phyloP scores from a whole-genome alignment of 1,140 invertebrate genomes.

The Semibalanus balanoides region DNA sequence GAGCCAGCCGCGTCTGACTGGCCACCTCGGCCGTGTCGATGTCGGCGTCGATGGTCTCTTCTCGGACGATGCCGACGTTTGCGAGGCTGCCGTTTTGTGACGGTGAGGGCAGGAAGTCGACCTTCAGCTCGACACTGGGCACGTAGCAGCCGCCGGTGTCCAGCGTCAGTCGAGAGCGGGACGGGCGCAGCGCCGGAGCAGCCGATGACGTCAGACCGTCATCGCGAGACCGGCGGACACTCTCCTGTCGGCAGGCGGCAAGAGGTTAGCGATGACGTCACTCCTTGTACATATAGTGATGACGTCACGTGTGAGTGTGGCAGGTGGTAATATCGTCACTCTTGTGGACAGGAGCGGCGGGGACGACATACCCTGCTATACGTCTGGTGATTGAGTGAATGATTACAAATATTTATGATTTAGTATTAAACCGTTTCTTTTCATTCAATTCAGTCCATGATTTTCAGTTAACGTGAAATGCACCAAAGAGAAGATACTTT shows the following conservation, averaged over 20 bases:
- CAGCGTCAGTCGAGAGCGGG: constrained; percentile 12
- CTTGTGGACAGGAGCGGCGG: too few relatives aligned
- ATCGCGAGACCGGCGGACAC: too few relatives aligned
- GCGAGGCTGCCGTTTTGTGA: constrained; percentile 7
- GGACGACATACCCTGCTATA: too few relatives aligned
- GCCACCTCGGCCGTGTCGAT: constrained; percentile 57
- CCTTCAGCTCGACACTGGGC: constrained; percentile 32
- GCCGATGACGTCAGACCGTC: too few relatives aligned
- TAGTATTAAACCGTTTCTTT: too few relatives aligned
- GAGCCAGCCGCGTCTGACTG: constrained; percentile 37
- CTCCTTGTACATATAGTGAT: too few relatives aligned
- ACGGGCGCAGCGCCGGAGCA: constrained; percentile 11
- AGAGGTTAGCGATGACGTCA: too few relatives aligned
- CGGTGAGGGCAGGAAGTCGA: constrained; percentile 27
- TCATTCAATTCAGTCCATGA: too few relatives aligned
- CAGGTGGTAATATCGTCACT: constrained; percentile 56
- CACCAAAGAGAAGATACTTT: too few relatives aligned
- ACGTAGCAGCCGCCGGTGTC: constrained; percentile 32
- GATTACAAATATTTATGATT: too few relatives aligned
- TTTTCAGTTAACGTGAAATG: too few relatives aligned
- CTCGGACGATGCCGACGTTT: constrained; percentile 13
- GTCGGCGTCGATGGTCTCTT: constrained; percentile 22
- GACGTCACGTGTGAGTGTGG: constrained; percentile 51
- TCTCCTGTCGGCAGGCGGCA: constrained; percentile 12
- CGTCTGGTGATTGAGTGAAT: too few relatives aligned